Evolutionary conservation across 2,113 vertebrate genomes (phyloP), one percentile per base, ranked within the genome.

Genomic region (Colossoma macropomum): DNA sequence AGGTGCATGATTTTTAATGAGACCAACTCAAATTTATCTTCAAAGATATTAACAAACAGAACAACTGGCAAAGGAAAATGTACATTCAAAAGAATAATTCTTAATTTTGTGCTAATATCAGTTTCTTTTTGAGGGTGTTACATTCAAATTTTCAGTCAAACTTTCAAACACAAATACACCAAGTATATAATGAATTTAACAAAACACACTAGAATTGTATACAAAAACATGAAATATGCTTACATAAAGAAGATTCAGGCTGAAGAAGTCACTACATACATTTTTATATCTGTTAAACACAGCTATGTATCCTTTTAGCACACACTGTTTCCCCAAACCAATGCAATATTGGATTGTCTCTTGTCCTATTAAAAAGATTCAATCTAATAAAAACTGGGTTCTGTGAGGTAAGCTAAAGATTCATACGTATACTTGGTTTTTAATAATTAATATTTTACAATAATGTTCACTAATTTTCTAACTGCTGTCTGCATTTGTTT

Each of bases 1-100:
- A 83, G 85, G 83, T 88, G 87, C 87, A 86, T 82, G 83, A 86
- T 80, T 77, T 85, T 82, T 77, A 32, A 84, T 72, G 48, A 70
- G 69, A 52, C 71, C 71, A 81, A 79, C 78, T 85, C 68, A 81
- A 75, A 81, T 41, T 56, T 17, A 45, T 52, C 19, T 54, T 30
- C 7, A 34, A 75, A 41, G 56, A 66, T 28, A 41, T 15, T 15
- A 68, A 38, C 56, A 75, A 45, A 38, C 9, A 25, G 63, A 25
- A 30, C 52, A 45, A 27, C 16, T 41, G 63, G 65, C 66, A 23
- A 65, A 72, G n/a, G 62, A 48, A 73, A 76, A 62, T n/a, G n/a
- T n/a, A n/a, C n/a, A n/a, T 38, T 50, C 15, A n/a, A 32, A 25
- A 41, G 32, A 63, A 66, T 3, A n/a, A 28, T 25, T 65, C n/a